These are phyloP conservation scores for Xenus cinereus DNA, from an alignment of 2,113 vertebrate species.

Conservation along the genomic window DNA sequence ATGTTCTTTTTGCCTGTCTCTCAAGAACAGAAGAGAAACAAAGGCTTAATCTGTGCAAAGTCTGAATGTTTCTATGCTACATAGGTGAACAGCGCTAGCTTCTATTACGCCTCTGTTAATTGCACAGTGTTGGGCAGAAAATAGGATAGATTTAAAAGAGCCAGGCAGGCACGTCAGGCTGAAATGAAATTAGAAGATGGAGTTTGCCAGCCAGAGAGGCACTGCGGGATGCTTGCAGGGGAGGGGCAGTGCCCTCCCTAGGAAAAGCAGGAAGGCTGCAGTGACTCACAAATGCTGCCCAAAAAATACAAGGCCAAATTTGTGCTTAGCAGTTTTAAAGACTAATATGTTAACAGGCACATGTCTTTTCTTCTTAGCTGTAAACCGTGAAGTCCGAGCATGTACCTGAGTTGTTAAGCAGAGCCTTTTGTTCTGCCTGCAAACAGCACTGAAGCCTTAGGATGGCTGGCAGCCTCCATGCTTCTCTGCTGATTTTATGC, in stretches of 20 bases:
- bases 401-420: neutral
- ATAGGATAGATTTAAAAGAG: neutral
- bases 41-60: neutral
- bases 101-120: neutral
- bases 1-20: neutral
- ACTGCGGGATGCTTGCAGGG: neutral
- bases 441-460: neutral
- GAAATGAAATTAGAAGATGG: slow-evolving; percentile 11
- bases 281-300: neutral
- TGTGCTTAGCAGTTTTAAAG: neutral
- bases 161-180: neutral
- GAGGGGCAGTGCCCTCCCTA: neutral
- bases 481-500: neutral
- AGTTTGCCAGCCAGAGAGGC: neutral
- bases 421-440: neutral
- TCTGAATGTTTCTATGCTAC: neutral
- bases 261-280: neutral
- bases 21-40: neutral
- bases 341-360: neutral
- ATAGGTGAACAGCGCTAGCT: neutral
- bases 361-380: neutral
- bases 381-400: neutral
- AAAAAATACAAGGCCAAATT: neutral
- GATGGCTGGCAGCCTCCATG: neutral
- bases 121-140: neutral